These are phyloP conservation scores for Enteromius thamalakanensis DNA, from an alignment of 2,797 vertebrate species.

Conservation along the genomic window DNA sequence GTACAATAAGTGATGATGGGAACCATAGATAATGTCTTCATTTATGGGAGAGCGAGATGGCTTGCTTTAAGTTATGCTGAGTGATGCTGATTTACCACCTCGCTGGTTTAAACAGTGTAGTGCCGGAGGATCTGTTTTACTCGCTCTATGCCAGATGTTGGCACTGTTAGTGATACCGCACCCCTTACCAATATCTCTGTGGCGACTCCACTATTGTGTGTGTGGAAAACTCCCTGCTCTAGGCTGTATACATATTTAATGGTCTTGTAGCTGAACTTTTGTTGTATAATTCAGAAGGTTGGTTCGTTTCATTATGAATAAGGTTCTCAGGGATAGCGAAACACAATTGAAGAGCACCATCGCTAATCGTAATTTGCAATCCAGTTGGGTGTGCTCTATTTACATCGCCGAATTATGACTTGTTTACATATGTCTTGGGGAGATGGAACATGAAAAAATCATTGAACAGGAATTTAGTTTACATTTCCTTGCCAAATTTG, in stretches of 20 bases:
- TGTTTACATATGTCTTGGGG: slow-evolving; percentile 72
- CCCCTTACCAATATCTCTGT: slow-evolving; percentile 58
- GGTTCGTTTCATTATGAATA: slow-evolving; percentile 72
- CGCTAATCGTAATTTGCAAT: slow-evolving; percentile 69
- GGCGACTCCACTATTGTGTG: slow-evolving; percentile 51
- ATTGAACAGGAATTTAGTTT: slow-evolving; percentile 51
- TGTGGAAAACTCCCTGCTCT: slow-evolving; percentile 53
- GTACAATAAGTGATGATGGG: background rate
- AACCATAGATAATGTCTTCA: slow-evolving; percentile 4
- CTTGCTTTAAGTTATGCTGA: slow-evolving; percentile 11
- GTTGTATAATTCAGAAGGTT: slow-evolving; percentile 74
- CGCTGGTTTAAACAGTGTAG: background rate
- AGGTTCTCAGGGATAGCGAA: slow-evolving; percentile 82
- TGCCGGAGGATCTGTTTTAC: background rate
- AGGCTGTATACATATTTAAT: slow-evolving; percentile 72
- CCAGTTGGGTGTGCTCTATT: slow-evolving; percentile 66
- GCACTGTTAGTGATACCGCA: slow-evolving; percentile 41
- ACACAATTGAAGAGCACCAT: slow-evolving; percentile 76
- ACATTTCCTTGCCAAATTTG: slow-evolving; percentile 55
- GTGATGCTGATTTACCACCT: background rate
- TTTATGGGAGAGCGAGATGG: background rate
- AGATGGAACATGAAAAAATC: slow-evolving; percentile 28
- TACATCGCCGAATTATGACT: slow-evolving; percentile 65
- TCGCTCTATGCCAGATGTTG: slow-evolving; percentile 31
- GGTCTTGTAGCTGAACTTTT: slow-evolving; percentile 70